Evolutionary conservation across 37 sponge, comb jelly and placozoan genomes (phyloP).

Genomic region (Chondrilla cf. caribensis): DNA sequence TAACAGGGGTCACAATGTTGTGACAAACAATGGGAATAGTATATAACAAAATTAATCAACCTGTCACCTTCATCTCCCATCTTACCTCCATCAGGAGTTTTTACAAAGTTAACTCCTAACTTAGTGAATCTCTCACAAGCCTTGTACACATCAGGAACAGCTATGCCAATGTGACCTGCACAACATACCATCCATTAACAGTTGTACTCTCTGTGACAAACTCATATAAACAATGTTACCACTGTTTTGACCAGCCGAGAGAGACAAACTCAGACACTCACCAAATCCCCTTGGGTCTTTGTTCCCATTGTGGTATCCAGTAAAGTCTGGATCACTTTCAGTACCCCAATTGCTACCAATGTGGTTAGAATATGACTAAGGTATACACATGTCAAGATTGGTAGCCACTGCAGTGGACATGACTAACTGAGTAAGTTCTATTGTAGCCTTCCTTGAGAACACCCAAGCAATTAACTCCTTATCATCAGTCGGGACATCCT

Average conservation of each 20-base stretch:
- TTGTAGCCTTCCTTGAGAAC: constrained; percentile 55
- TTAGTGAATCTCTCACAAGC: constrained; percentile 82
- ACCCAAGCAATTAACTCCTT: constrained; percentile 50
- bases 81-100: constrained; percentile 74
- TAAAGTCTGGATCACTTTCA: constrained; percentile 61
- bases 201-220: background rate
- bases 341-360: constrained; percentile 70
- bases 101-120: constrained; percentile 75
- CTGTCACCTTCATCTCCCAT: background rate
- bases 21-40: background rate
- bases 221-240: background rate
- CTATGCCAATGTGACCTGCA: constrained; percentile 80
- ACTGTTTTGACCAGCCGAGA: no score
- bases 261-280: constrained; percentile 4
- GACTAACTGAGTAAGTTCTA: constrained; percentile 79
- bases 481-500: constrained; percentile 73
- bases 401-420: background rate
- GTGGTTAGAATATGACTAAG: no score
- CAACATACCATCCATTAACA: no score
- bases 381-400: background rate
- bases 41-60: background rate
- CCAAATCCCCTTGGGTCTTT: constrained; percentile 77
- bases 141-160: constrained; percentile 78
- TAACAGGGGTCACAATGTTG: background rate
- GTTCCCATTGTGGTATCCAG: constrained; percentile 81